phyloP scores from a whole-genome alignment of 2,888 invertebrate genomes.

The Aporophyla lueneburgensis region DNA sequence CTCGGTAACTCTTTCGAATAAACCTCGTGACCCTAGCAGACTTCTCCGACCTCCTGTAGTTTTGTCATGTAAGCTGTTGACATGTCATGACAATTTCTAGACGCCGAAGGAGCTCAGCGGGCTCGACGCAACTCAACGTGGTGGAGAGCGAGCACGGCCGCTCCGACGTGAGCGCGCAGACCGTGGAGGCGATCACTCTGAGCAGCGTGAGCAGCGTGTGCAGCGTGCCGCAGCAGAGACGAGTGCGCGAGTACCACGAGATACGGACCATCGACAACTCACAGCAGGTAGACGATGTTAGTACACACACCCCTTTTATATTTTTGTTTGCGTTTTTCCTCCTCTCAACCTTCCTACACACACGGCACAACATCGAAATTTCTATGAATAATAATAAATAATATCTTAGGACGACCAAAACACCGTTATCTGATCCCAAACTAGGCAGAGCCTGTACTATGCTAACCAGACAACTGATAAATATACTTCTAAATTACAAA shows the following conservation, averaged over 20 bases:
- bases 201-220: constrained; percentile 72
- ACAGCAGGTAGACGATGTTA: constrained; percentile 75
- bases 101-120: constrained; percentile 85
- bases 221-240: constrained; percentile 85
- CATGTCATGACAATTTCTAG: constrained; percentile 58
- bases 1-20: too few species aligned
- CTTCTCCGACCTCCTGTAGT: too few species aligned
- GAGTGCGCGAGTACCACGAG: constrained; percentile 79
- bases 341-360: not conserved
- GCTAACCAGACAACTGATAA: too few species aligned
- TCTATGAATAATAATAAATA: too few species aligned
- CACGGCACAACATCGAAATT: not conserved
- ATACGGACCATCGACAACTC: constrained; percentile 76
- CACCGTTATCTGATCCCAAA: too few species aligned
- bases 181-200: constrained; percentile 81
- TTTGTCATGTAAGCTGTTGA: too few species aligned
- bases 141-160: constrained; percentile 75
- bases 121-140: constrained; percentile 80
- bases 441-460: too few species aligned
- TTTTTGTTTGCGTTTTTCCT: constrained; percentile 4
- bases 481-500: too few species aligned
- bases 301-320: constrained; percentile 19
- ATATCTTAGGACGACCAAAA: too few species aligned
- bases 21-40: too few species aligned
- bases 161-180: constrained; percentile 73